These are phyloP conservation scores for Acanthornis magna DNA, from an alignment of 2,797 vertebrate species.

Conservation along the genomic window DNA sequence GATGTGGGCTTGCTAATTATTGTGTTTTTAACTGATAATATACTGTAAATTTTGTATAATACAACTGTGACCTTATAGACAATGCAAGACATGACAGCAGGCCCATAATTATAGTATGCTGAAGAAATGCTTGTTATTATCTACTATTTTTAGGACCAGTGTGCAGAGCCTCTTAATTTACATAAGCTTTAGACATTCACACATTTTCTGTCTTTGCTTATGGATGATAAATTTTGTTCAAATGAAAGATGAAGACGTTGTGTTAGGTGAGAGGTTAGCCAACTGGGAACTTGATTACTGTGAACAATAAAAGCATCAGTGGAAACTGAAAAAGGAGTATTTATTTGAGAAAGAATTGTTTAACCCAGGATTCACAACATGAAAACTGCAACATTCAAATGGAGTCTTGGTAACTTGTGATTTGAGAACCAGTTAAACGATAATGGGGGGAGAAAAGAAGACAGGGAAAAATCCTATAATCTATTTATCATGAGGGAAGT, in stretches of 20 bases:
- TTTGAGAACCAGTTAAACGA: conserved; percentile 70
- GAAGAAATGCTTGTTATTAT: conserved; percentile 81
- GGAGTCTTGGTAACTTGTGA: conserved; percentile 56
- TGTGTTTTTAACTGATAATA: conserved; percentile 81
- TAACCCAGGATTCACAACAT: conserved; percentile 71
- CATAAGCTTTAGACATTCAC: conserved; percentile 83
- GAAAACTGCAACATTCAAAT: conserved; percentile 22
- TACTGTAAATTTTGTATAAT: conserved; percentile 80
- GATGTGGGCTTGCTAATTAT: conserved; percentile 77
- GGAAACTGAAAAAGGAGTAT: conserved; percentile 65
- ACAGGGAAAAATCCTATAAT: background rate
- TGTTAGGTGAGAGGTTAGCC: conserved; percentile 73
- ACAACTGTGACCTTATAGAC: conserved; percentile 78
- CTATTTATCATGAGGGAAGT: conserved; percentile 62
- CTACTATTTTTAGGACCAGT: conserved; percentile 80
- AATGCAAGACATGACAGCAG: conserved; percentile 75
- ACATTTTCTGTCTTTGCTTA: conserved; percentile 78
- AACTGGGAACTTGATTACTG: conserved; percentile 73
- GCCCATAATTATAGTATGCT: conserved; percentile 75
- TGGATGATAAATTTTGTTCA: conserved; percentile 77
- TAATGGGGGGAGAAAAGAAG: background rate
- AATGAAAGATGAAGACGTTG: conserved; percentile 72
- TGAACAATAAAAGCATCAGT: conserved; percentile 62
- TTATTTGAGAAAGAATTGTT: conserved; percentile 74
- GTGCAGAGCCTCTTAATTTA: conserved; percentile 79